A percentile compares a stretch with the other conserved stretches of the same genome.
phyloP scores from a whole-genome alignment of 2,888 invertebrate species.

The Deilephila porcellus region DNA sequence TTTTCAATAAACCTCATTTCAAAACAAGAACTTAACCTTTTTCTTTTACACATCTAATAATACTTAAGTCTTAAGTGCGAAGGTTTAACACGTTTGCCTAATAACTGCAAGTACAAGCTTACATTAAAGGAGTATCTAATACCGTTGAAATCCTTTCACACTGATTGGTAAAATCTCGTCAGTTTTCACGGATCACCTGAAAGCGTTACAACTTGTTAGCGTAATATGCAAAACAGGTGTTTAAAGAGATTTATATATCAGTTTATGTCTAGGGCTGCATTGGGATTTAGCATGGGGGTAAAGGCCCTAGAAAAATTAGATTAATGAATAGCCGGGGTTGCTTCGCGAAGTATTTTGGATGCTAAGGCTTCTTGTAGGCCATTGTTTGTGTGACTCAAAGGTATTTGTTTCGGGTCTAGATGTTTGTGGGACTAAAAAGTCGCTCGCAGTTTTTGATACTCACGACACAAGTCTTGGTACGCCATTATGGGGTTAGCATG shows the following conservation, averaged over 20 bases:
- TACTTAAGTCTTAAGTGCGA: not conserved
- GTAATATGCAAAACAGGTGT: slow-evolving; percentile 19
- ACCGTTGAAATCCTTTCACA: slow-evolving; percentile 46
- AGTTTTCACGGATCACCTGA: slow-evolving; percentile 40
- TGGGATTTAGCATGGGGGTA: not conserved
- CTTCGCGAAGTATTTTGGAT: not conserved
- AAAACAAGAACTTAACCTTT: not conserved
- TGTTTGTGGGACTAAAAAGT: too few relatives aligned
- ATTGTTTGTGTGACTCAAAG: too few relatives aligned
- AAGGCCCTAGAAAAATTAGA: too few relatives aligned
- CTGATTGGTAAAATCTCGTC: slow-evolving; percentile 45
- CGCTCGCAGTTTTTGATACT: too few relatives aligned
- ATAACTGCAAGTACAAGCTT: slow-evolving; percentile 4
- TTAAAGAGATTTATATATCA: slow-evolving; percentile 1
- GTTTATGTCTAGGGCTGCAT: not conserved
- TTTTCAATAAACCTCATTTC: too few relatives aligned
- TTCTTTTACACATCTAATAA: not conserved
- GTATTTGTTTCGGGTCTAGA: too few relatives aligned
- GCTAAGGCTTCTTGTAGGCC: not conserved
- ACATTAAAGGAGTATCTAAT: slow-evolving; percentile 19
- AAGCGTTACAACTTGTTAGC: slow-evolving; percentile 22
- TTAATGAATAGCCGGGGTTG: not conserved
- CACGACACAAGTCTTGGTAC: too few relatives aligned
- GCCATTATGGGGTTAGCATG: too few relatives aligned
- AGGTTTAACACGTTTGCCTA: not conserved